phyloP scores from a whole-genome alignment of 2,113 vertebrate genomes.

The Xenotilapia caudafasciata region DNA sequence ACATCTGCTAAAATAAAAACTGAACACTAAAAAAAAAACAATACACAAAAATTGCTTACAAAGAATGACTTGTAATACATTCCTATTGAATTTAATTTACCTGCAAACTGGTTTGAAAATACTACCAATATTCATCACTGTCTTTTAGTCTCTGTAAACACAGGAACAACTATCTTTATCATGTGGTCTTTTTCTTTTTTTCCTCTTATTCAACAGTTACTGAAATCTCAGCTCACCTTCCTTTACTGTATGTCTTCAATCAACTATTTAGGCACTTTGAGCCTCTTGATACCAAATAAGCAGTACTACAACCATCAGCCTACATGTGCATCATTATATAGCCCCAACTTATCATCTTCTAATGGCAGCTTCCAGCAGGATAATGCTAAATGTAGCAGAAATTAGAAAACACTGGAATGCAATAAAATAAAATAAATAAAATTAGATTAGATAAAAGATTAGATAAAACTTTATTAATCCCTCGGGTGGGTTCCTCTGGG shows the following conservation, averaged over 20 bases:
- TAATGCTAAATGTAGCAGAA: background rate
- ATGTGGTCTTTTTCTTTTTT: background rate
- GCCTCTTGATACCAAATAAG: background rate
- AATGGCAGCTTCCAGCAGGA: background rate
- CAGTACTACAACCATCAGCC: background rate
- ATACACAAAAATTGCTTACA: background rate
- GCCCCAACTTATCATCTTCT: background rate
- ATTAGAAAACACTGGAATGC: no score
- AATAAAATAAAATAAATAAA: no score
- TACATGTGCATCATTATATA: background rate
- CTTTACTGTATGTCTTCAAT: background rate
- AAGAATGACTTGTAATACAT: background rate
- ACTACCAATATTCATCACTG: background rate
- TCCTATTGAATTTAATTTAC: background rate
- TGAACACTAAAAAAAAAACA: background rate
- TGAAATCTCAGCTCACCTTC: background rate
- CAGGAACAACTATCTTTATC: background rate
- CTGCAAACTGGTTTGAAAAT: background rate
- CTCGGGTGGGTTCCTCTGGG: no score
- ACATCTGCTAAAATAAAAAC: constrained; percentile 17
- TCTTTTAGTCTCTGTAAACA: background rate
- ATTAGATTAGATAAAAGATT: no score
- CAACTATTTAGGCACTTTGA: background rate
- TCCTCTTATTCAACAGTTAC: background rate
- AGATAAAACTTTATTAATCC: no score